Evolutionary conservation across 2,797 vertebrate genomes (phyloP), one percentile per base, ranked within the genome.

Genomic region (Hypotaenidia philippensis): DNA sequence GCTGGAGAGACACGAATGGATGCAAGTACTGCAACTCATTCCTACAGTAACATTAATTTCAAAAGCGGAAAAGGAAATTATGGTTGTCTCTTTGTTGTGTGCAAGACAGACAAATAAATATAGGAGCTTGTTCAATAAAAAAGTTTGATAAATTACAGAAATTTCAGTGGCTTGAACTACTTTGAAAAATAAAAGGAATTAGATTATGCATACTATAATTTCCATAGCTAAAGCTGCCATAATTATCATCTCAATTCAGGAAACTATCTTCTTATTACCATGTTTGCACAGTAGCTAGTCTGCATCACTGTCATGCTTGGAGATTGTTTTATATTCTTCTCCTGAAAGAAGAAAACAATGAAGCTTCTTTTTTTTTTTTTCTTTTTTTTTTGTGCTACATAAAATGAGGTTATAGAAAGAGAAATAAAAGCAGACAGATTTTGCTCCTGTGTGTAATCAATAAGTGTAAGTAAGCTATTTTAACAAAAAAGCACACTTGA

Each of bases 181-280:
- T 94, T 88, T 78, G 61, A 79, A 94, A 94, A 95, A 40, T 63
- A 53, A 65, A 90, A 83, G 41, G 5, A 76, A 84, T 83, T 76
- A 61, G 63, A 56, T 89, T 65, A 56, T 75, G 13, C 13, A 5
- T 65, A 32, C 26, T 53, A 4, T 59, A 74, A 79, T 82, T 94
- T 94, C 70, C 29, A 65, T 65, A 56, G 55, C 38, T 92, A 53
- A 41, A 23, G 53, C 47, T 91, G 53, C 21, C 10, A 19, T 80
- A 93, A 86, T 68, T 77, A 29, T 72, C 61, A 19, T 76, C 49
- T 89, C 44, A 59, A 2, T 88, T 95, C 38, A 69, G 50, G 65
- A 50, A 57, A 69, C 56, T 72, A 25, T 75, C 41, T 93, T 91
- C 66, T 36, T 76, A 11, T 92, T 83, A 74, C 3, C 7, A 44